phyloP scores from a whole-genome alignment of 2,888 invertebrate genomes.

The Ommatoiulus sabulosus region DNA sequence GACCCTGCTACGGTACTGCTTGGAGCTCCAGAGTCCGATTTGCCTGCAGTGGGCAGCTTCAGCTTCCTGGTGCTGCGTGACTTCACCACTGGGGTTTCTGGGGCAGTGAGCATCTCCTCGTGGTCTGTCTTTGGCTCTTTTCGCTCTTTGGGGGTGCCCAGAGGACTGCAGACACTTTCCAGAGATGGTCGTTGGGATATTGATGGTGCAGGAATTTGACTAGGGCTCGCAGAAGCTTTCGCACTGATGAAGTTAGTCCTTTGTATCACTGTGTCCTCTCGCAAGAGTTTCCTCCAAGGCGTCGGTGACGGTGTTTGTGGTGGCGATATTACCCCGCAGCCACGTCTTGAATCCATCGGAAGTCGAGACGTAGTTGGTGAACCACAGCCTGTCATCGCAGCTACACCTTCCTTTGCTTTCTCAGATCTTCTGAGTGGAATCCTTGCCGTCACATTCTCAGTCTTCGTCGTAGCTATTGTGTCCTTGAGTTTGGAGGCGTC shows the following conservation, averaged over 20 bases:
- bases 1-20: background rate
- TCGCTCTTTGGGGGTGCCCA: background rate
- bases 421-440: slow-evolving; percentile 26
- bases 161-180: background rate
- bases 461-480: background rate
- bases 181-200: background rate
- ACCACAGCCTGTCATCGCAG: background rate
- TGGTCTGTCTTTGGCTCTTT: background rate
- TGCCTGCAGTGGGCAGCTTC: slow-evolving; percentile 52
- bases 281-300: slow-evolving; percentile 46
- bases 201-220: background rate
- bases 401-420: background rate
- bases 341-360: no score
- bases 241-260: background rate
- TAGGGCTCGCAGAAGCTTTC: background rate
- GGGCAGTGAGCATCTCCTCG: background rate
- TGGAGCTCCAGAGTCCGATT: background rate
- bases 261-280: background rate
- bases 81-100: slow-evolving; percentile 55
- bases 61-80: slow-evolving; percentile 56
- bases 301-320: background rate
- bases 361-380: background rate
- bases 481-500: slow-evolving; percentile 2
- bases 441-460: background rate
- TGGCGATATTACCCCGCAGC: slow-evolving; percentile 31